Evolutionary conservation across 2,797 vertebrate species (phyloP).

Genomic region (Valencia hispanica): DNA sequence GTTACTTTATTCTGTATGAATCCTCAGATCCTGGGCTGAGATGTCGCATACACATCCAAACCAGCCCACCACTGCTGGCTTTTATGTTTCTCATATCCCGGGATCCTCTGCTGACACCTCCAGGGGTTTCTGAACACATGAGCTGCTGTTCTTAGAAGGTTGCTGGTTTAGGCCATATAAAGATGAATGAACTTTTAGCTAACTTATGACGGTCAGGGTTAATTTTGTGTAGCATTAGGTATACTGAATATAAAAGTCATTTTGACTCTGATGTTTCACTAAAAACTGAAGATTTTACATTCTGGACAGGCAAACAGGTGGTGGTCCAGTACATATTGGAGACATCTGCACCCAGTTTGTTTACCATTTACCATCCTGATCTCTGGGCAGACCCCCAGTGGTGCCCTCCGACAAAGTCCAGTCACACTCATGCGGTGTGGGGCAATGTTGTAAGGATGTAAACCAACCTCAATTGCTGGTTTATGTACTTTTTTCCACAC

Average conservation of each 20-base stretch:
- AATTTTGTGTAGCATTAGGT: not conserved
- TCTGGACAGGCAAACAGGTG: slow-evolving; percentile 70
- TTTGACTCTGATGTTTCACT: slow-evolving; percentile 35
- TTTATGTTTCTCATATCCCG: not conserved
- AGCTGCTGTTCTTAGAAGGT: slow-evolving; percentile 17
- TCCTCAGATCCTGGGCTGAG: not conserved
- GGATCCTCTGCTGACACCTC: not conserved
- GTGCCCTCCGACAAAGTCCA: slow-evolving; percentile 69
- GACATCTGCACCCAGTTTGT: slow-evolving; percentile 73
- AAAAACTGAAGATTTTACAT: slow-evolving; percentile 61
- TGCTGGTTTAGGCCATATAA: slow-evolving; percentile 63
- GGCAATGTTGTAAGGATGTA: slow-evolving; percentile 55
- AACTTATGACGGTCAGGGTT: not conserved
- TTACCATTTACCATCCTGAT: too few species aligned
- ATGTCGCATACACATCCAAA: not conserved
- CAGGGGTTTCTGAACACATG: slow-evolving; percentile 35
- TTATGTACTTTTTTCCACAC: not conserved
- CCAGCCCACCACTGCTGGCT: not conserved
- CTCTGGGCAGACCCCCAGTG: slow-evolving; percentile 11
- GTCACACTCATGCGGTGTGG: slow-evolving; percentile 53
- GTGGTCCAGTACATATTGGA: slow-evolving; percentile 77
- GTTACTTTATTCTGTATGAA: not conserved
- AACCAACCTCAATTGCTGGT: not conserved
- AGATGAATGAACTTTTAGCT: not conserved
- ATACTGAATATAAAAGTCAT: too few species aligned